Conservation (phyloP, 92 coral and sea anemone genomes). For the Umimayanthus chanpuru region DNA sequence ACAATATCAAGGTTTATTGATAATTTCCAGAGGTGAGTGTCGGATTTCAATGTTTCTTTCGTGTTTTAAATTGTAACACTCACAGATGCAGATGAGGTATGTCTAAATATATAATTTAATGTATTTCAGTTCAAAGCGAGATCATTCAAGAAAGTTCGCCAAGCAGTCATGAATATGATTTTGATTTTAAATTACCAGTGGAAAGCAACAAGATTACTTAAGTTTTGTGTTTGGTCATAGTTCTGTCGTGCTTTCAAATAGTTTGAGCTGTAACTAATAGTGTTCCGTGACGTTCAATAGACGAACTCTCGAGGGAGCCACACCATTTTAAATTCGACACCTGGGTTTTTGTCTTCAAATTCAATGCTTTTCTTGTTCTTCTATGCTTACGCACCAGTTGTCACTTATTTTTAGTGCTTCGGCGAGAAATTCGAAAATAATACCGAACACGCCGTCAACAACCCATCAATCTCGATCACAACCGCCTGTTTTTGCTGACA, state of each 20-base stretch:
- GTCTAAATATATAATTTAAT: no score
- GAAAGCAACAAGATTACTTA: no score
- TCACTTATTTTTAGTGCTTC: no score
- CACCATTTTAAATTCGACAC: neutral
- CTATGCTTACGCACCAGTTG: neutral
- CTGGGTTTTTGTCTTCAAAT: neutral
- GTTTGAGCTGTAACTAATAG: neutral
- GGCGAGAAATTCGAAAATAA: no score
- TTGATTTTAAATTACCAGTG: neutral
- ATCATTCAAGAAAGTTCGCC: neutral
- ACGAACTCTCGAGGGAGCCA: constrained; percentile 2
- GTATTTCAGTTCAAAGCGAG: neutral
- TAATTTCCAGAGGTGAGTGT: constrained; percentile 10
- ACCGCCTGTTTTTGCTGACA: neutral
- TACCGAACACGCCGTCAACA: neutral
- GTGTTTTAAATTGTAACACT: constrained; percentile 4
- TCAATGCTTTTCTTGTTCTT: neutral
- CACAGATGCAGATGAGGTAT: no score
- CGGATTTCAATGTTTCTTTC: neutral
- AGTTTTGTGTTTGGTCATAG: neutral
- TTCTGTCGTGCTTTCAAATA: neutral
- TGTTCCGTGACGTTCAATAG: neutral
- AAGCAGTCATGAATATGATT: neutral
- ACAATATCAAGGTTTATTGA: neutral
- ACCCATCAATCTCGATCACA: neutral